Base-by-base conservation (phyloP, 35 echinoderm and acorn worm genomes). In the Acanthaster planci region DNA sequence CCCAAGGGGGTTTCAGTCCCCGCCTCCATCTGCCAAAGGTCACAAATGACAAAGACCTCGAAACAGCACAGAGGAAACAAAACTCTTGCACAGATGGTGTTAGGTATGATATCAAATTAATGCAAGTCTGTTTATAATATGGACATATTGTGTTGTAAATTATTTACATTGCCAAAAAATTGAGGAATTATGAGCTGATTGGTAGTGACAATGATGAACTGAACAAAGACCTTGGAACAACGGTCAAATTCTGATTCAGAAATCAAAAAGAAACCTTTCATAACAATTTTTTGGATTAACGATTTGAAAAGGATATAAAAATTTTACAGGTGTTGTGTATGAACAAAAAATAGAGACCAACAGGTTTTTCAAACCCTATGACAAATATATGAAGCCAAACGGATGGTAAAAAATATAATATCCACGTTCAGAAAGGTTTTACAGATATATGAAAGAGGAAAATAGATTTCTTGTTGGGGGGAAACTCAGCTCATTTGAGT, bases 11-110 rank as follows among this genome's bases (percentile, higher is more conserved):
- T 27, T 15, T 72, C 64, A 14, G 22, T 19, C 14, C 64, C 64
- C 30, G 64, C 14, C 34, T 72, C 10, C 64, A 72, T 72, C 64
- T 34, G 1, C 7, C 19, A 29, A 72, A 72, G 64, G 64, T 31
- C 19, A 26, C 7, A 10, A 14, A 34, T 72, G 34, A 72, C 64
- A 72, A 72, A 72, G 64, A 26, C 26, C 10, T 26, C 15, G 64
- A 72, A 72, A 72, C 34, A 26, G 30, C 64, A 29, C 26, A 26
- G 14, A 31, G 64, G n/a, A 72, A 72, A 72, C 16, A 34, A 72
- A 72, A 72, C 64, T 26, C 64, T 34, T 31, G 64, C 23, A 29
- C 64, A 72, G 64, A 72, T 72, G 64, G 64, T 72, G 34, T 21
- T 12, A 72, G 34, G 64, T 12, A 47, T 6, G 42, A 47, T 47